Percentiles rank a stretch among this genome's conserved stretches.
phyloP scores from a whole-genome alignment of 2,797 vertebrate genomes.

The Passerculus sandwichensis region DNA sequence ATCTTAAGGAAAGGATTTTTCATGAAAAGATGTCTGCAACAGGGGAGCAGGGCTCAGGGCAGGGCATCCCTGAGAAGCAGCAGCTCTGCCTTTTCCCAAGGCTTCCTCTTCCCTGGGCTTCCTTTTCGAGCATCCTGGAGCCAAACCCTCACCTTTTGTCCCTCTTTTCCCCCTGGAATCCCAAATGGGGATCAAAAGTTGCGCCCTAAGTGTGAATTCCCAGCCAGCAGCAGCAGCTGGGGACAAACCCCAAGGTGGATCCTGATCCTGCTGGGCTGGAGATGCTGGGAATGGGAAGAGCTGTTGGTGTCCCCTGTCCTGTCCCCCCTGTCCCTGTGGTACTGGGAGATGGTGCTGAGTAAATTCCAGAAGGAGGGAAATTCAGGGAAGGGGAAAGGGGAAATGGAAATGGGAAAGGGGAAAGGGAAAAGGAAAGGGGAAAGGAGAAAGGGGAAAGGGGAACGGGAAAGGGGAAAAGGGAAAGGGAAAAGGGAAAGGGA shows the following conservation, averaged over 20 bases:
- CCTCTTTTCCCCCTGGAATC: background rate
- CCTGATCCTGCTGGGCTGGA: rapidly evolving
- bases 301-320: background rate
- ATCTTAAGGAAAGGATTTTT: too few species aligned
- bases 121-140: background rate
- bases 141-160: rapidly evolving
- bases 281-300: background rate
- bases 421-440: too few species aligned
- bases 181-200: background rate
- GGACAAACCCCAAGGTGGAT: background rate
- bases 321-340: background rate
- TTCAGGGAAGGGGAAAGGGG: background rate
- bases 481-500: too few species aligned
- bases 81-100: background rate
- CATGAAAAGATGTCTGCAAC: too few species aligned
- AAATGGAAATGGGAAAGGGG: too few species aligned
- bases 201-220: background rate
- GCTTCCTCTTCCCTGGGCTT: background rate
- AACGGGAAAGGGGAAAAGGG: too few species aligned
- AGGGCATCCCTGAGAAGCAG: background rate
- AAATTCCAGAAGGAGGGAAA: background rate
- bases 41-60: too few species aligned
- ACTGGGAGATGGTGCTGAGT: background rate
- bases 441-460: too few species aligned
- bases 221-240: background rate